These are phyloP conservation scores for Takifugu rubripes DNA, from an alignment of 2,797 vertebrate genomes.

Conservation along the genomic window DNA sequence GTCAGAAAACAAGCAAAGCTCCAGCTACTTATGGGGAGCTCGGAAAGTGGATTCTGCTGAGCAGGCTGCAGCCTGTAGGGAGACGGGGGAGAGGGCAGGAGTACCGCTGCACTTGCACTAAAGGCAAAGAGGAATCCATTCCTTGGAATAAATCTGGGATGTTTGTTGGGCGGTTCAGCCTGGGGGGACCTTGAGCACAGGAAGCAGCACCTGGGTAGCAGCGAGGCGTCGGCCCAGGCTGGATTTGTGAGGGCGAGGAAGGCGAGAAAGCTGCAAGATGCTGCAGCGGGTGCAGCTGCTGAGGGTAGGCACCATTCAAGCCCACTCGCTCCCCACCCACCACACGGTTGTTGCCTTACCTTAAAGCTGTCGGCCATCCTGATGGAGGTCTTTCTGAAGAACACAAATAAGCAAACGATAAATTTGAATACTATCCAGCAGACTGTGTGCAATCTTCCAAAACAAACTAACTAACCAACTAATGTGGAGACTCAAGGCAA, in stretches of 20 bases:
- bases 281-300: slow-evolving; percentile 43
- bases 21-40: slow-evolving; percentile 68
- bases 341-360: slow-evolving; percentile 41
- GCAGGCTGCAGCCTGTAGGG: slow-evolving; percentile 32
- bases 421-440: neutral
- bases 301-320: slow-evolving; percentile 58
- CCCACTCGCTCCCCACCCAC: too few species aligned
- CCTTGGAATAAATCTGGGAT: neutral
- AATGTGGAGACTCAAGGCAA: neutral
- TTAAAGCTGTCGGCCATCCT: slow-evolving; percentile 57
- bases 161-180: too few species aligned
- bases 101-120: neutral
- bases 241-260: slow-evolving; percentile 28
- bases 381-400: slow-evolving; percentile 24
- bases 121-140: neutral
- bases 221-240: slow-evolving; percentile 12
- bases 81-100: slow-evolving; percentile 21
- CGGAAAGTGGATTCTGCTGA: slow-evolving; percentile 67
- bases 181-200: slow-evolving; percentile 21
- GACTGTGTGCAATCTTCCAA: neutral
- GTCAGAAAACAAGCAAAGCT: slow-evolving; percentile 66
- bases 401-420: neutral
- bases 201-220: neutral
- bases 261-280: slow-evolving; percentile 62
- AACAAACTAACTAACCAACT: neutral